Evolutionary conservation across 2,113 vertebrate species (phyloP), one percentile per base, ranked within the genome.

Genomic region (Leucosticte australis): DNA sequence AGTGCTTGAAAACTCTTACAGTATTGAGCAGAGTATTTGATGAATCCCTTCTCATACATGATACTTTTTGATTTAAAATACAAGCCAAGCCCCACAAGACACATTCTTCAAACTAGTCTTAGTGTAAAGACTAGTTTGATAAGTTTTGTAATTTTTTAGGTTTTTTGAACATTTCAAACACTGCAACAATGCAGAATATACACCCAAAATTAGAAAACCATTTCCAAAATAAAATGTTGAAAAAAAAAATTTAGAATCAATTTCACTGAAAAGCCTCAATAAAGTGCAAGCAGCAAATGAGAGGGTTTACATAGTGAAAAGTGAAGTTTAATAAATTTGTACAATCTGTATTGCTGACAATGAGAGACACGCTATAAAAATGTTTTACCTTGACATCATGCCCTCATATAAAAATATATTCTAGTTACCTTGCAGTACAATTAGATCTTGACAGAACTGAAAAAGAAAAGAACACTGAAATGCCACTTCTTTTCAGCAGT

Each of bases 331-430:
- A 95, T 95, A 46, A 49, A 60, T 86, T 64, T 83, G 64, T 91
- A 93, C 60, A 77, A 33, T 67, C 69, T 56, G 31, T 77, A 71
- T 83, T 77, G 59, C 56, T 87, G 82, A 90, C 52, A 74, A 59
- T 69, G 79, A 92, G 28, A 92, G 55, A 94, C 39, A 89, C 2
- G 2, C 49, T 79, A 95, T 60, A 93, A 83, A 95, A 95, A 80
- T 37, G 55, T 68, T 92, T 90, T 42, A 82, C 46, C 79, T 81
- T 77, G 53, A 90, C 35, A 87, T 77, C 50, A 76, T 84, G 57
- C 30, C 65, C 78, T 86, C 81, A 53, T 90, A 95, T 41, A 96
- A 96, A 96, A 95, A 96, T 96, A 96, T 83, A 90, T 87, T 84
- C 60, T 53, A 95, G 83, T 19, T 59, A 73, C 76, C 64, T 68